phyloP scores from a whole-genome alignment of 2,113 vertebrate species.

The Sander lucioperca region DNA sequence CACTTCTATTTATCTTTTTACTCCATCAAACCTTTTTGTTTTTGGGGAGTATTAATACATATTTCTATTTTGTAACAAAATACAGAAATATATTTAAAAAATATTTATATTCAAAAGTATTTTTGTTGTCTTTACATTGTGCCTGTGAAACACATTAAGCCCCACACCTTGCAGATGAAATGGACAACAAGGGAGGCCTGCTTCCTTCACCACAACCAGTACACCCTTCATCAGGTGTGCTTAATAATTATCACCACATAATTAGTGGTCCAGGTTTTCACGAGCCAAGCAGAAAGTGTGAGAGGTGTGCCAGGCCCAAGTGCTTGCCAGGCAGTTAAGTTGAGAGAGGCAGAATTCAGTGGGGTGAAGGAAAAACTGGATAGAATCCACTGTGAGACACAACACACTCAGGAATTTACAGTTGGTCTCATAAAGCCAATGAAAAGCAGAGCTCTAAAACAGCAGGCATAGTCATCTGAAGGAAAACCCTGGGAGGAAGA shows the following conservation, averaged over 20 bases:
- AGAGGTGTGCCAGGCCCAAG: constrained; percentile 46
- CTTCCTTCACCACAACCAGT: constrained; percentile 25
- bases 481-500: constrained; percentile 48
- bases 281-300: constrained; percentile 33
- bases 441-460: constrained; percentile 74
- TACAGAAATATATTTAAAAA: background rate
- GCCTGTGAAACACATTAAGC: constrained; percentile 46
- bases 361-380: constrained; percentile 58
- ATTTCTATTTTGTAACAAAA: background rate
- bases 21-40: background rate
- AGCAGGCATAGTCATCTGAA: constrained; percentile 58
- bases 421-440: constrained; percentile 78
- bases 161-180: constrained; percentile 48
- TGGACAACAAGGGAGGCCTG: constrained; percentile 8
- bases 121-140: background rate
- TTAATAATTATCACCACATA: constrained; percentile 70
- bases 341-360: constrained; percentile 25
- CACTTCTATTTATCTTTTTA: background rate
- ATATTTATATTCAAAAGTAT: background rate
- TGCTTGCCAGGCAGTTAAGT: constrained; percentile 55
- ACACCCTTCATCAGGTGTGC: constrained; percentile 50
- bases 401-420: constrained; percentile 76
- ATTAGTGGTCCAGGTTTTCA: constrained; percentile 63
- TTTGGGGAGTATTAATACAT: background rate
- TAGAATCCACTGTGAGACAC: constrained; percentile 62